These are phyloP conservation scores for Petaurus breviceps DNA, from an alignment of 2,113 vertebrate genomes.

Conservation along the genomic window DNA sequence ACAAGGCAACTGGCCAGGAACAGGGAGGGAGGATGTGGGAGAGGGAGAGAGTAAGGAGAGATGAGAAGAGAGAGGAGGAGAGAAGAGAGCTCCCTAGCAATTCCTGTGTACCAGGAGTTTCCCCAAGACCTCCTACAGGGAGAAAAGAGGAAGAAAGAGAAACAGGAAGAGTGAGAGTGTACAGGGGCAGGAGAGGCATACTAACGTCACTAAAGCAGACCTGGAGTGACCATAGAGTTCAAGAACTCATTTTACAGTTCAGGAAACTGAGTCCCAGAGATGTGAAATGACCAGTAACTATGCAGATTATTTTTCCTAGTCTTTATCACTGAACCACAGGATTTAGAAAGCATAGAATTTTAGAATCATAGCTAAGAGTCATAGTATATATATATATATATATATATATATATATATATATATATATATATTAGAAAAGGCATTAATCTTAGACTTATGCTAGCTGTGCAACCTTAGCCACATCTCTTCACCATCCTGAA, in stretches of 20 bases:
- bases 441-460: neutral
- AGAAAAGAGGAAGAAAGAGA: neutral
- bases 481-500: constrained; percentile 5
- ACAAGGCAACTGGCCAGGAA: constrained; percentile 76
- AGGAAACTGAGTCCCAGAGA: neutral
- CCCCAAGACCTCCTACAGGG: constrained; percentile 49
- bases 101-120: constrained; percentile 71
- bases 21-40: constrained; percentile 30
- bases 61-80: neutral
- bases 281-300: neutral
- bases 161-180: neutral
- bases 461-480: neutral
- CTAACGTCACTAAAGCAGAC: neutral
- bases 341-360: neutral
- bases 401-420: too few species aligned
- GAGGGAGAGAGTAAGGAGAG: neutral
- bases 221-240: neutral
- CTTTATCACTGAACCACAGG: neutral
- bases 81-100: constrained; percentile 49
- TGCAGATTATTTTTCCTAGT: neutral
- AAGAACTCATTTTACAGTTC: neutral
- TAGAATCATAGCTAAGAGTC: neutral
- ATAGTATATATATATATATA: too few species aligned
- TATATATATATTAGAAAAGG: neutral
- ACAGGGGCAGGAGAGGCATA: constrained; percentile 38